A percentile compares a stretch with the other conserved stretches of the same genome.
Conservation (phyloP, 2,113 vertebrate genomes). For the Hypomesus transpacificus region DNA sequence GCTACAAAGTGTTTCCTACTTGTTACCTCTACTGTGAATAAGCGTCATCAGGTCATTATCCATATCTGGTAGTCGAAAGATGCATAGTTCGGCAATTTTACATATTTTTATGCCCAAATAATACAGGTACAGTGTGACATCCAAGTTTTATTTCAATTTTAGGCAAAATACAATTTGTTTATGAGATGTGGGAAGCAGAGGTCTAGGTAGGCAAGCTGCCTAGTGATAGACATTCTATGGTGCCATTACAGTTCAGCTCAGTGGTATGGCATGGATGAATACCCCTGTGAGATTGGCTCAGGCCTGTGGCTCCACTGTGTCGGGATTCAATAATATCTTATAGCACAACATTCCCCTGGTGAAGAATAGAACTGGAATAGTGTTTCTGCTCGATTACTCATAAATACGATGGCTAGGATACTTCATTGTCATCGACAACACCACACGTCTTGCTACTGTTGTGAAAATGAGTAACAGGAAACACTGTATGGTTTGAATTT, state of each 20-base stretch:
- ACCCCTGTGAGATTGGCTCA: neutral
- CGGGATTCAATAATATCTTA: neutral
- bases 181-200: neutral
- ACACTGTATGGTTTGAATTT: too few relatives aligned
- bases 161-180: neutral
- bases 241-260: neutral
- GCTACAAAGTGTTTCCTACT: neutral
- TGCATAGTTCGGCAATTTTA: neutral
- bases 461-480: neutral
- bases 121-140: neutral
- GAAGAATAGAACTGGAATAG: neutral
- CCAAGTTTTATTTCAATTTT: neutral
- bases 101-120: too few relatives aligned
- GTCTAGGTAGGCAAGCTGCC: neutral
- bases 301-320: neutral
- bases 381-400: constrained; percentile 18
- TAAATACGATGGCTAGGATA: constrained; percentile 4
- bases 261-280: neutral
- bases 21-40: constrained; percentile 10
- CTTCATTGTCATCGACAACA: neutral
- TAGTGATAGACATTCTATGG: neutral
- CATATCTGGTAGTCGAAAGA: constrained; percentile 7
- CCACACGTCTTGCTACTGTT: neutral
- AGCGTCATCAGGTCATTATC: constrained; percentile 1
- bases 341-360: neutral